Conservation (phyloP, 2,888 invertebrate genomes). For the Ceriagrion tenellum region DNA sequence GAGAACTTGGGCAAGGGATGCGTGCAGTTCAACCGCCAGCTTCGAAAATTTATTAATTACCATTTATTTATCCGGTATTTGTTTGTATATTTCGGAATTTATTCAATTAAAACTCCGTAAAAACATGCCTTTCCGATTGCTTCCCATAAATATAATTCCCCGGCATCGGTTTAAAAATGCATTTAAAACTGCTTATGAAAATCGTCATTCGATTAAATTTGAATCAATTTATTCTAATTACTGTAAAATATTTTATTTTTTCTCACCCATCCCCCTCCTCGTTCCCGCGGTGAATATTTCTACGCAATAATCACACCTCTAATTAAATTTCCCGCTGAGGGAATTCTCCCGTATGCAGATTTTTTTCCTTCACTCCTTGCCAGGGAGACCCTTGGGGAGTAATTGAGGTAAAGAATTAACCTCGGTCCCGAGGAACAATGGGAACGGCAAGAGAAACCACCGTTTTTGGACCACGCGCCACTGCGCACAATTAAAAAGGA, state of each 20-base stretch:
- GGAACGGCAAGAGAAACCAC: slow-evolving; percentile 9
- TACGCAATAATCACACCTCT: neutral
- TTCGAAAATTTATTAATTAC: slow-evolving; percentile 27
- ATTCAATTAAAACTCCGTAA: slow-evolving; percentile 39
- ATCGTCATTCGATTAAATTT: neutral
- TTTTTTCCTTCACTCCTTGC: neutral
- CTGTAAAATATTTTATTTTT: neutral
- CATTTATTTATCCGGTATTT: slow-evolving; percentile 24
- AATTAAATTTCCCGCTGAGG: neutral
- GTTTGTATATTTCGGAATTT: slow-evolving; percentile 28
- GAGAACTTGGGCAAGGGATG: neutral
- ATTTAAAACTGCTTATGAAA: slow-evolving; percentile 32
- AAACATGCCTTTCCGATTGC: neutral
- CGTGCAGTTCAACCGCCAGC: neutral
- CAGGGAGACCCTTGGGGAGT: neutral
- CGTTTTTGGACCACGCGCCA: slow-evolving; percentile 28
- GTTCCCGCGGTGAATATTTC: neutral
- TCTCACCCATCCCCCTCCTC: no score
- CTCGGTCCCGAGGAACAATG: slow-evolving; percentile 37
- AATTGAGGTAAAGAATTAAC: slow-evolving; percentile 55
- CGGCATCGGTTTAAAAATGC: neutral
- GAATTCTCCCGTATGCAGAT: neutral
- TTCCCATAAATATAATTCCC: neutral
- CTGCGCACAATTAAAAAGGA: slow-evolving; percentile 52
- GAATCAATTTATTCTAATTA: neutral